These are phyloP conservation scores for Nesospiza acunhae DNA, from an alignment of 2,113 vertebrate species.

Conservation along the genomic window DNA sequence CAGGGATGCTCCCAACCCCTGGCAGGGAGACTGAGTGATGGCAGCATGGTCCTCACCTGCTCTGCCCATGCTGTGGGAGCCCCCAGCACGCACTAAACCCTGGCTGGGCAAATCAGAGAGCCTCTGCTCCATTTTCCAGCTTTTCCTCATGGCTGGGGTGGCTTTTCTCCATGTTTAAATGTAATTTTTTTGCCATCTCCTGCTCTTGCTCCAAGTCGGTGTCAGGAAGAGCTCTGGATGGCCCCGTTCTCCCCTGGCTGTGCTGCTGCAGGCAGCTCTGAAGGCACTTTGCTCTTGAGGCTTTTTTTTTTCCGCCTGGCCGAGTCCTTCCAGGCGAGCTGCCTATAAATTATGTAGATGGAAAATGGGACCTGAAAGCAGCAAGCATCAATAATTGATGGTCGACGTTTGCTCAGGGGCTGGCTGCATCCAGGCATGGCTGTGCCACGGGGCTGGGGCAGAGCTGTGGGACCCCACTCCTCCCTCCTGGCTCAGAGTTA, in stretches of 20 bases:
- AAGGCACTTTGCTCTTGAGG: not conserved
- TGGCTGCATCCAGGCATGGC: not conserved
- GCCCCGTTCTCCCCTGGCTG: accelerated
- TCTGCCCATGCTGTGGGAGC: not conserved
- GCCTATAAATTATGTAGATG: constrained; percentile 77
- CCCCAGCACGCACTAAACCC: not conserved
- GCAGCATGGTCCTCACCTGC: accelerated
- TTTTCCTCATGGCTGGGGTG: not conserved
- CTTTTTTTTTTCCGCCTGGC: not conserved
- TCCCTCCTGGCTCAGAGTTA: no score
- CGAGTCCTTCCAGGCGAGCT: not conserved
- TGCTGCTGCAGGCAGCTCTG: not conserved
- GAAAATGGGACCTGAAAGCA: constrained; percentile 71
- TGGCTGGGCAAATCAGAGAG: not conserved
- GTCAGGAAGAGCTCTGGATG: not conserved
- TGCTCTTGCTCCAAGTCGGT: not conserved
- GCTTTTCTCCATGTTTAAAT: not conserved
- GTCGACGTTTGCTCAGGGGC: not conserved
- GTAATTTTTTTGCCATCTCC: not conserved
- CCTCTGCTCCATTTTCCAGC: not conserved
- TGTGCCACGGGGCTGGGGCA: accelerated
- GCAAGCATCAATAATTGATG: constrained; percentile 72
- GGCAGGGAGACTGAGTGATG: not conserved
- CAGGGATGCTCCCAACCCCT: not conserved
- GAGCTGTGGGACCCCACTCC: no score